These are phyloP conservation scores for Prunella strophiata DNA, from an alignment of 2,797 vertebrate species.

Conservation along the genomic window DNA sequence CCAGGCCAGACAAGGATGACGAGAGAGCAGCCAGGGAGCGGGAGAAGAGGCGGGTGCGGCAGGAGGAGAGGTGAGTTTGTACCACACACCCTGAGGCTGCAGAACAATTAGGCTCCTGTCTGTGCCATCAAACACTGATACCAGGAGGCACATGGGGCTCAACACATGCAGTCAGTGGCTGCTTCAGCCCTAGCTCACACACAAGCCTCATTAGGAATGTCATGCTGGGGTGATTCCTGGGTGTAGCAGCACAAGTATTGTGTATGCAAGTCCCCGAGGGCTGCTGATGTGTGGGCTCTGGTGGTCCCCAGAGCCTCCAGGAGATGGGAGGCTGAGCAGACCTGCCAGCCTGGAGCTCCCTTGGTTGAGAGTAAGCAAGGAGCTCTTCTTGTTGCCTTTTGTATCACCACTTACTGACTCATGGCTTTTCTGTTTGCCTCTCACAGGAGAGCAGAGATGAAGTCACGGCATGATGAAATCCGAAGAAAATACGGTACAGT, in stretches of 20 bases:
- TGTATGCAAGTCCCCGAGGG: rapidly evolving
- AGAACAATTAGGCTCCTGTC: neutral
- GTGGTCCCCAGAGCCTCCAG: neutral
- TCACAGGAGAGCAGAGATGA: conserved; percentile 92
- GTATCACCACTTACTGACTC: neutral
- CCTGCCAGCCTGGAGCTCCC: neutral
- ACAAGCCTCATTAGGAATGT: rapidly evolving
- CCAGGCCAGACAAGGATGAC: conserved; percentile 80
- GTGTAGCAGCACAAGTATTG: neutral
- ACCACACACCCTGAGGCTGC: neutral
- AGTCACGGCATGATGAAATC: conserved; percentile 92
- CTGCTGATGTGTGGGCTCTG: neutral
- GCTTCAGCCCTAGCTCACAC: neutral
- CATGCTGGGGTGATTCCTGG: neutral
- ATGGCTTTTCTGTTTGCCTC: neutral
- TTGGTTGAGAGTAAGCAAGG: neutral
- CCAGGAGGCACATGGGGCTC: neutral
- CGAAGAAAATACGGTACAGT: conserved; percentile 90
- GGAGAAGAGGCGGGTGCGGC: conserved; percentile 80
- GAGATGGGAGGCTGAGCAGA: neutral
- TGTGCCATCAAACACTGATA: rapidly evolving
- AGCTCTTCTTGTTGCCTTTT: neutral
- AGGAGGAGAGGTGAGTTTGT: conserved; percentile 86
- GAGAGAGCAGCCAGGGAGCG: conserved; percentile 79
- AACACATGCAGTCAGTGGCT: neutral